Conservation (phyloP, 2,113 vertebrate genomes). For the Notechis scutatus region DNA sequence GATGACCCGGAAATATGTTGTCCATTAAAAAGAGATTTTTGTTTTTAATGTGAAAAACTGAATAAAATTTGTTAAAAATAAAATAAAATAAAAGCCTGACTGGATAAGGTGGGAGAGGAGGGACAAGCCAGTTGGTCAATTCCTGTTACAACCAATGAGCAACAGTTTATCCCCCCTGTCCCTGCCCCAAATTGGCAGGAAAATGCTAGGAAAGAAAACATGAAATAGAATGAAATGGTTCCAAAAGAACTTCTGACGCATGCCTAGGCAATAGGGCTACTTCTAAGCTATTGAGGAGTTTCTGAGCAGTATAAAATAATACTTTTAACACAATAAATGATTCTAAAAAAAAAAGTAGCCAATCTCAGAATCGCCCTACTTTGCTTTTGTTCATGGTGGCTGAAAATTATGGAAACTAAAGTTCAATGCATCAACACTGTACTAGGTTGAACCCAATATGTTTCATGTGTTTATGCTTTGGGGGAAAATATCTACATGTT, state of each 20-base stretch:
- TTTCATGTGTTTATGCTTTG: neutral
- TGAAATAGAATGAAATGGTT: neutral
- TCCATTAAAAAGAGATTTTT: no score
- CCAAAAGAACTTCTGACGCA: neutral
- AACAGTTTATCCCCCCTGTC: neutral
- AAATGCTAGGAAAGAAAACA: neutral
- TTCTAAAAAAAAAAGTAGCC: neutral
- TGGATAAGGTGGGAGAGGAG: neutral
- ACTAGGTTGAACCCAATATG: neutral
- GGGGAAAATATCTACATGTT: neutral
- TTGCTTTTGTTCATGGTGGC: no score
- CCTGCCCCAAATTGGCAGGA: neutral
- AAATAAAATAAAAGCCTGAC: neutral
- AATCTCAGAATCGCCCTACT: neutral
- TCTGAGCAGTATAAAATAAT: neutral
- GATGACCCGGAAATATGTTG: no score
- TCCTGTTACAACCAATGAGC: neutral
- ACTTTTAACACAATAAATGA: neutral
- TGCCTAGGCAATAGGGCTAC: neutral
- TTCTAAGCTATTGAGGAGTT: neutral
- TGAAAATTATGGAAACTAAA: neutral
- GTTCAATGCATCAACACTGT: neutral
- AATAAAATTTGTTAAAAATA: no score
- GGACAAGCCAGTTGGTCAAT: neutral
- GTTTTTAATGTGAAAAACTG: no score